These are phyloP conservation scores for Rousettus leschenaultii DNA, from an alignment of 2,113 vertebrate species.

Conservation along the genomic window DNA sequence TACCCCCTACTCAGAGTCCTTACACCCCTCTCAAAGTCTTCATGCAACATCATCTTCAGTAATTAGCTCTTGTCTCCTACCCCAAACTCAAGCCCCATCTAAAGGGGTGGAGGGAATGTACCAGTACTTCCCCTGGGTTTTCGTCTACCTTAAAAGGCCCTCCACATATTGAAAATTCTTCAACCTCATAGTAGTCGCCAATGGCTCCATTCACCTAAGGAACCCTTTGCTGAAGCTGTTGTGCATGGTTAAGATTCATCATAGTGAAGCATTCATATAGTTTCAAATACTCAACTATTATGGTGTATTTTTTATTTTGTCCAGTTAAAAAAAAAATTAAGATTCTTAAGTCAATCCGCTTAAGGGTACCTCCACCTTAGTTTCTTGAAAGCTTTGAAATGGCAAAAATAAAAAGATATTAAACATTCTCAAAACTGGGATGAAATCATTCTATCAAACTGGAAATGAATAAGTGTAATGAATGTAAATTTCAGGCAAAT, in stretches of 20 bases:
- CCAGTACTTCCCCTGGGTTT: neutral
- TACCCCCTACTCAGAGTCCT: neutral
- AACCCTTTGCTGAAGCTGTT: neutral
- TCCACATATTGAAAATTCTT: neutral
- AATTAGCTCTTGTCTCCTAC: neutral
- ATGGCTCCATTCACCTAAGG: neutral
- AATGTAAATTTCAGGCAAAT: neutral
- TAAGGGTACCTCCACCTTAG: neutral
- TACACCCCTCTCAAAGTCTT: neutral
- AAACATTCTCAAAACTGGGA: neutral
- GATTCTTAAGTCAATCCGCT: neutral
- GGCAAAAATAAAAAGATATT: neutral
- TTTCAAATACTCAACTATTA: neutral
- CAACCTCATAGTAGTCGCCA: neutral
- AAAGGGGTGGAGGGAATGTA: neutral
- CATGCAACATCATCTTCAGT: neutral
- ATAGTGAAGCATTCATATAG: neutral
- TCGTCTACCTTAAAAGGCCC: neutral
- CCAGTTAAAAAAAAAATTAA: neutral
- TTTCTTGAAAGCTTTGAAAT: conserved; percentile 16
- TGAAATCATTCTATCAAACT: conserved; percentile 2
- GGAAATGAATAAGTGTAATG: conserved; percentile 16
- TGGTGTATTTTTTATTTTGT: neutral
- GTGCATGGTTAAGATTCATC: neutral
- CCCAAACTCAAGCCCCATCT: neutral